Conservation (phyloP, 2,888 invertebrate genomes). For the Syritta pipiens region DNA sequence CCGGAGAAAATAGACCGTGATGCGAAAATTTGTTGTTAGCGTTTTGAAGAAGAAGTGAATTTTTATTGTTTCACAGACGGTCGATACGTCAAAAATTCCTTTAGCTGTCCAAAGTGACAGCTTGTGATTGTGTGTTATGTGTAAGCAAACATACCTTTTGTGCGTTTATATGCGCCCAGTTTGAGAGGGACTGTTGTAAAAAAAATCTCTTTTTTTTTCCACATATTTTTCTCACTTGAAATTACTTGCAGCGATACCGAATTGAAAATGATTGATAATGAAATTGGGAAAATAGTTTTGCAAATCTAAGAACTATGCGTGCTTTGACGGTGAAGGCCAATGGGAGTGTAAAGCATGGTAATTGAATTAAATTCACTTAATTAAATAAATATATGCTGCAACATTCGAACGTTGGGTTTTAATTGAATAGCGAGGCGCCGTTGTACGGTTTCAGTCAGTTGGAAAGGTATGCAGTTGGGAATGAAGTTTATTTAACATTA, state of each 20-base stretch:
- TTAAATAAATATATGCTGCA: neutral
- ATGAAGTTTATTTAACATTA: too few relatives aligned
- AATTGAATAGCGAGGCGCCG: neutral
- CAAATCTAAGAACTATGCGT: too few relatives aligned
- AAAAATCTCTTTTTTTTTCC: too few relatives aligned
- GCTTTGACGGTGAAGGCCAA: neutral
- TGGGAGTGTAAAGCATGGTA: neutral
- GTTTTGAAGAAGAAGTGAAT: slow-evolving; percentile 30
- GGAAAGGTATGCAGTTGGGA: too few relatives aligned
- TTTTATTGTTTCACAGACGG: slow-evolving; percentile 65
- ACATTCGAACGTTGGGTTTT: too few relatives aligned
- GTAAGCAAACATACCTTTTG: slow-evolving; percentile 33
- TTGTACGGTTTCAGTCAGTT: slow-evolving; percentile 4
- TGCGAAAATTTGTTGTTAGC: neutral
- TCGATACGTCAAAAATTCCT: slow-evolving; percentile 69
- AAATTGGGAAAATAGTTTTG: too few relatives aligned
- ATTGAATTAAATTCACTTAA: neutral
- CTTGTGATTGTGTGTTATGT: neutral
- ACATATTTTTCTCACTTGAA: too few relatives aligned
- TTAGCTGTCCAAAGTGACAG: slow-evolving; percentile 39
- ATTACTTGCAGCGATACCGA: too few relatives aligned
- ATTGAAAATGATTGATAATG: too few relatives aligned
- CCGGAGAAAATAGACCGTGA: neutral
- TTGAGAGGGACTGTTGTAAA: slow-evolving; percentile 20
- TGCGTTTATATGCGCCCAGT: neutral